phyloP scores from a whole-genome alignment of 2,797 vertebrate genomes.

The Darevskia nairensis region DNA sequence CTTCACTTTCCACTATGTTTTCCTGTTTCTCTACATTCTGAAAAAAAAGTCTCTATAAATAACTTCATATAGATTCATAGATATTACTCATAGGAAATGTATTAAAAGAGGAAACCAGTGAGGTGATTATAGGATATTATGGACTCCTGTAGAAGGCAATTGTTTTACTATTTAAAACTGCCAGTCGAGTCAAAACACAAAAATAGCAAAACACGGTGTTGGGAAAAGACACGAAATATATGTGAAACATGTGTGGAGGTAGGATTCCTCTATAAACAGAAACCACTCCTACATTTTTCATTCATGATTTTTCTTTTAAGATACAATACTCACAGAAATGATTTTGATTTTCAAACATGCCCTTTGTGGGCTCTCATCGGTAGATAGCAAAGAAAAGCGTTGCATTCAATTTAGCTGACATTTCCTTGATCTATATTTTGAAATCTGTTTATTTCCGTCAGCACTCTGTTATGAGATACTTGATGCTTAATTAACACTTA shows the following conservation, averaged over 20 bases:
- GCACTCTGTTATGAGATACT: not conserved
- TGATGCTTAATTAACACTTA: conserved; percentile 5
- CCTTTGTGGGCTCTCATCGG: not conserved
- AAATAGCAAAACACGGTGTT: not conserved
- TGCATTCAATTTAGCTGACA: conserved; percentile 24
- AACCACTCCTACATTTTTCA: not conserved
- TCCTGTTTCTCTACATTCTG: not conserved
- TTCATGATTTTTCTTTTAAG: not conserved
- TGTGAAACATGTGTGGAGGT: not conserved
- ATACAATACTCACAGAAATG: not conserved
- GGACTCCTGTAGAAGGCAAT: conserved; percentile 2
- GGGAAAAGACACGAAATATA: not conserved
- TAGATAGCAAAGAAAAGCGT: conserved; percentile 21
- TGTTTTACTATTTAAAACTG: conserved; percentile 8
- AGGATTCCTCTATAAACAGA: not conserved
- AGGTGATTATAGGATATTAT: not conserved
- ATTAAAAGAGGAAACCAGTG: not conserved
- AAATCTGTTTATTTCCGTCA: conserved; percentile 18
- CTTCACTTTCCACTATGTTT: not conserved
- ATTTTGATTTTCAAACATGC: conserved; percentile 26
- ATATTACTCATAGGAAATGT: not conserved
- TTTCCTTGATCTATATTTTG: not conserved
- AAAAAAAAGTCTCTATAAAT: not conserved
- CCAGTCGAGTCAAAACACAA: not conserved
- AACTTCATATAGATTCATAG: not conserved